phyloP scores from a whole-genome alignment of 2,888 invertebrate genomes.

The Muschampia plurimacula region DNA sequence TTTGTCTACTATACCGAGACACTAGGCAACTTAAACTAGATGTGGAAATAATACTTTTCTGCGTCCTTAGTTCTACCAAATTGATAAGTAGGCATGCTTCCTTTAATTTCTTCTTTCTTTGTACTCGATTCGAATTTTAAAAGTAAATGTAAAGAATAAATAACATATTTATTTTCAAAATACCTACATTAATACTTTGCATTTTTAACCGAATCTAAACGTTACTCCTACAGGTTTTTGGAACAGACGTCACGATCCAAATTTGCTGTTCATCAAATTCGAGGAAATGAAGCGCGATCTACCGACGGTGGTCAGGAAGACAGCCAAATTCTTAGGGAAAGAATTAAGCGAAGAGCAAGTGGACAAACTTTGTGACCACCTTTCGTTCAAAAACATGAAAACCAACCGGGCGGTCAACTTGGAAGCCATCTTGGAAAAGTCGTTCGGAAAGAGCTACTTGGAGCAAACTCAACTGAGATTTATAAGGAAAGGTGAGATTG shows the following conservation, averaged over 20 bases:
- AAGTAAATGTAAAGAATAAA: too few relatives aligned
- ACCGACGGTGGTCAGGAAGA: conserved; percentile 87
- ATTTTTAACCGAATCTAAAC: not conserved
- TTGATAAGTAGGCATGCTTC: too few relatives aligned
- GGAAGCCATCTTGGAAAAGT: conserved; percentile 86
- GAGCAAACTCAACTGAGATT: conserved; percentile 86
- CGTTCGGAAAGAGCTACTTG: conserved; percentile 75
- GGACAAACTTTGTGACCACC: conserved; percentile 88
- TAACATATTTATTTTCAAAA: too few relatives aligned
- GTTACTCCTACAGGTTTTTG: conserved; percentile 83
- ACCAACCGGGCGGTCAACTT: conserved; percentile 92
- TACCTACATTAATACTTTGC: not conserved
- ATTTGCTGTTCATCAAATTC: conserved; percentile 92
- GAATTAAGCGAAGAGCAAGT: conserved; percentile 88
- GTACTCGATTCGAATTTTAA: too few relatives aligned
- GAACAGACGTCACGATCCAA: conserved; percentile 88
- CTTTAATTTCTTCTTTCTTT: too few relatives aligned
- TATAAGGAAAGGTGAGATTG: conserved; percentile 91
- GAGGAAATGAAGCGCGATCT: conserved; percentile 93
- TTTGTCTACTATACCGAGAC: too few relatives aligned
- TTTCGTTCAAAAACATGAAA: conserved; percentile 93
- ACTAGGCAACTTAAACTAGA: too few relatives aligned
- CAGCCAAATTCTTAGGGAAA: conserved; percentile 90
- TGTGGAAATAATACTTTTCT: too few relatives aligned
- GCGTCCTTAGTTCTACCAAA: too few relatives aligned